Percentiles rank a stretch among this genome's conserved stretches.
These are phyloP conservation scores for Parnassius smintheus DNA, from an alignment of 2,888 invertebrate genomes.

Conservation along the genomic window DNA sequence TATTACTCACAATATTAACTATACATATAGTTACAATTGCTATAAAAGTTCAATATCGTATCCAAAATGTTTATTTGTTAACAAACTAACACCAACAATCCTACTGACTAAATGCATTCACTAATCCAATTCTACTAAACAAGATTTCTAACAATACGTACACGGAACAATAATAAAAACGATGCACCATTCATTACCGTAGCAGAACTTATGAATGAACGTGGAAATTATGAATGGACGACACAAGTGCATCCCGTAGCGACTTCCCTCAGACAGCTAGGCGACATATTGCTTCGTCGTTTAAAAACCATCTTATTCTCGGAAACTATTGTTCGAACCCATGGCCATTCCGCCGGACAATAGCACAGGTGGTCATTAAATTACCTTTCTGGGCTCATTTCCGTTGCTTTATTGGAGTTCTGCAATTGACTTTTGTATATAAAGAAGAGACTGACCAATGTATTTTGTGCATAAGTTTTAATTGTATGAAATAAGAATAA, in stretches of 20 bases:
- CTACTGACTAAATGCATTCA: background rate
- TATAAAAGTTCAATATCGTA: no score
- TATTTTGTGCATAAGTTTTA: background rate
- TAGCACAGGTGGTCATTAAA: constrained; percentile 68
- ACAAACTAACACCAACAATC: background rate
- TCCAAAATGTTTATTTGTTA: background rate
- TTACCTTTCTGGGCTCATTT: constrained; percentile 65
- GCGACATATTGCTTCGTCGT: constrained; percentile 23
- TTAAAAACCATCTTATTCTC: constrained; percentile 19
- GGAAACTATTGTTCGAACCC: constrained; percentile 17
- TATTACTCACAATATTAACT: no score
- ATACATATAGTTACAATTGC: no score
- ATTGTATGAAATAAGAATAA: no score
- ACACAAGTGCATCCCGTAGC: constrained; percentile 30
- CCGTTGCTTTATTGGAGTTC: constrained; percentile 48
- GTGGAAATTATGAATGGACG: constrained; percentile 26
- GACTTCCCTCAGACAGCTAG: constrained; percentile 25
- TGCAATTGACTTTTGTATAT: constrained; percentile 33
- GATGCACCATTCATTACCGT: constrained; percentile 52
- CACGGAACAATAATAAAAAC: constrained; percentile 41
- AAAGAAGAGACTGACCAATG: background rate
- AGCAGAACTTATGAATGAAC: constrained; percentile 28
- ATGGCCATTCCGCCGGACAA: constrained; percentile 25
- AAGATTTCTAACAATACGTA: constrained; percentile 24
- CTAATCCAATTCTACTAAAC: constrained; percentile 12